phyloP scores from a whole-genome alignment of 2,113 vertebrate species.

The Otus sunia region DNA sequence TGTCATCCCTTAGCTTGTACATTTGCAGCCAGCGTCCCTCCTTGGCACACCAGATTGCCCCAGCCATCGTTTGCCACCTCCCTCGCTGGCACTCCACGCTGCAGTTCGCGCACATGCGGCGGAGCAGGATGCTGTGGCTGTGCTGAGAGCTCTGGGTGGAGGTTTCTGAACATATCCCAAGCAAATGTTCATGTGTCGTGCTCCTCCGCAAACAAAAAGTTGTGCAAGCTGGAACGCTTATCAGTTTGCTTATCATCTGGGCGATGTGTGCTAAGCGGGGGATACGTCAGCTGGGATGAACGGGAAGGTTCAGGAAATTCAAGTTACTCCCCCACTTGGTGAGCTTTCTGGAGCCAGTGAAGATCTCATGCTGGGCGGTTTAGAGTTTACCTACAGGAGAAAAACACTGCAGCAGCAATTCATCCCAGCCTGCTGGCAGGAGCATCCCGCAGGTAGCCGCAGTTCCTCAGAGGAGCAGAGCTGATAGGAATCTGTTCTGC shows the following conservation, averaged over 20 bases:
- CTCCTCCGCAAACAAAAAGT: neutral
- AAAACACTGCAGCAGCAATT: neutral
- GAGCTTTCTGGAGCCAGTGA: neutral
- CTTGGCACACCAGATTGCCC: neutral
- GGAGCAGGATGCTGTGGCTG: accelerated
- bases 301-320: neutral
- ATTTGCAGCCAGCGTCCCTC: neutral
- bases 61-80: neutral
- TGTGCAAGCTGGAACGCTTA: neutral
- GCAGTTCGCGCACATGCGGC: accelerated
- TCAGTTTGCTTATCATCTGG: neutral
- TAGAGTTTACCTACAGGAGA: neutral
- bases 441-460: neutral
- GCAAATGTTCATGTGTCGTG: accelerated
- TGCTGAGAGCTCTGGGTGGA: neutral
- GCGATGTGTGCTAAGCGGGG: neutral
- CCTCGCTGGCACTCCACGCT: accelerated
- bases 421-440: neutral
- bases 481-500: neutral
- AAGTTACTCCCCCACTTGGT: neutral
- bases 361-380: neutral
- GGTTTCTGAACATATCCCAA: neutral
- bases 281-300: neutral
- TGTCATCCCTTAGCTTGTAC: neutral
- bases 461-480: neutral